phyloP scores from a whole-genome alignment of 92 coral and sea anemone genomes.

The Meandrina meandrites region DNA sequence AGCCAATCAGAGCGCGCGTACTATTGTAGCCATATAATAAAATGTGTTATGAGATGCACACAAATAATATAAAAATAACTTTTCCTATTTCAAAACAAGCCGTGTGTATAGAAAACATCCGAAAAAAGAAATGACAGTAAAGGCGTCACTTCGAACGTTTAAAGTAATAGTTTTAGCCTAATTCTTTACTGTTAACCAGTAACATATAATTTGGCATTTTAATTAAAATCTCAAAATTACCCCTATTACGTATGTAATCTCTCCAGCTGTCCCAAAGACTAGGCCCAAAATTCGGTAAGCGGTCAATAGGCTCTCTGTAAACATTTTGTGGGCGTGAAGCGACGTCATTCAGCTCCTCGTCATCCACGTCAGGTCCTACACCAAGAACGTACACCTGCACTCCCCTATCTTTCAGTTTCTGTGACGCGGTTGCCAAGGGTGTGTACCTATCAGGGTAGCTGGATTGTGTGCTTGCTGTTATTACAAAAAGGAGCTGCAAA shows the following conservation, averaged over 20 bases:
- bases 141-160: no score
- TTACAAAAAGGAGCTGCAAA: slow-evolving; percentile 59
- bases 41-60: neutral
- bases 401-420: slow-evolving; percentile 57
- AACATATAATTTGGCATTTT: no score
- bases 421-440: slow-evolving; percentile 47
- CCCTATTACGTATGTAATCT: slow-evolving; percentile 43
- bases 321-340: slow-evolving; percentile 57
- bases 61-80: neutral
- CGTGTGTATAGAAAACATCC: no score
- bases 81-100: neutral
- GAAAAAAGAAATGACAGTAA: neutral
- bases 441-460: slow-evolving; percentile 39
- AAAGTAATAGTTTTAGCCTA: no score
- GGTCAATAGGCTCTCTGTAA: slow-evolving; percentile 45
- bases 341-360: slow-evolving; percentile 52
- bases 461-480: slow-evolving; percentile 69
- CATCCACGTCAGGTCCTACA: slow-evolving; percentile 66
- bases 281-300: slow-evolving; percentile 57
- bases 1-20: no score
- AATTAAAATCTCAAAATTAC: neutral
- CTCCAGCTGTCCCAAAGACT: slow-evolving; percentile 52
- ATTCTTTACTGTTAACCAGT: no score
- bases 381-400: slow-evolving; percentile 66
- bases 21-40: no score